Evolutionary conservation across 2,113 vertebrate genomes (phyloP).

Genomic region (Castor canadensis): DNA sequence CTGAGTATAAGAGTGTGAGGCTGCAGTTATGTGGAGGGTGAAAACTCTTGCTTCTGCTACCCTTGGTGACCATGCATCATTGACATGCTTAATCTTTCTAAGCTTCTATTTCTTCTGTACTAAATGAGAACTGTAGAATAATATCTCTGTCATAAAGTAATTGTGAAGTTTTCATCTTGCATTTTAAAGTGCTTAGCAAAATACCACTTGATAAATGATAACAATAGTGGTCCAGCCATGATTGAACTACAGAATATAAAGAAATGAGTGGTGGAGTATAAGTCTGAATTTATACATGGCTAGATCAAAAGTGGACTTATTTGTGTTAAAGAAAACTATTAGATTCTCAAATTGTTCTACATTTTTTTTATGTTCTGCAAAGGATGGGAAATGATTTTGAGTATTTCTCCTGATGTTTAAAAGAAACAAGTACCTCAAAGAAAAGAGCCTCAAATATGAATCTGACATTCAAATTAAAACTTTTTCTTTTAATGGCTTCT

Average conservation of each 20-base stretch:
- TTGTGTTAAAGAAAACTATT: neutral
- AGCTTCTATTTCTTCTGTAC: neutral
- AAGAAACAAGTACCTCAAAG: conserved; percentile 58
- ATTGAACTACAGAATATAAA: neutral
- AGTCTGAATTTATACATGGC: conserved; percentile 10
- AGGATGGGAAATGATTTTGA: conserved; percentile 54
- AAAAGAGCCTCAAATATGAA: conserved; percentile 51
- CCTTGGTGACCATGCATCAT: neutral
- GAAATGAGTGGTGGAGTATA: neutral
- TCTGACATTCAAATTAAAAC: too few species aligned
- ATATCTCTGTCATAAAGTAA: neutral
- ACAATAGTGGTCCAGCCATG: neutral
- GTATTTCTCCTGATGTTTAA: conserved; percentile 57
- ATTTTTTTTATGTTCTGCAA: neutral
- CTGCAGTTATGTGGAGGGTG: neutral
- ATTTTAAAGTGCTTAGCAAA: neutral
- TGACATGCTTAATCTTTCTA: neutral
- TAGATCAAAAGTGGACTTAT: neutral
- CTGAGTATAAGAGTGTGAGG: neutral
- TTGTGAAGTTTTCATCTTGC: neutral
- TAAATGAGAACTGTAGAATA: neutral
- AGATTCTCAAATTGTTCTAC: conserved; percentile 23
- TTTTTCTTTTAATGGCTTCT: too few species aligned
- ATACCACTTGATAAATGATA: neutral
- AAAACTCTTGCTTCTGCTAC: neutral